phyloP scores from a whole-genome alignment of 2,888 invertebrate genomes.

The Corbicula japonica region DNA sequence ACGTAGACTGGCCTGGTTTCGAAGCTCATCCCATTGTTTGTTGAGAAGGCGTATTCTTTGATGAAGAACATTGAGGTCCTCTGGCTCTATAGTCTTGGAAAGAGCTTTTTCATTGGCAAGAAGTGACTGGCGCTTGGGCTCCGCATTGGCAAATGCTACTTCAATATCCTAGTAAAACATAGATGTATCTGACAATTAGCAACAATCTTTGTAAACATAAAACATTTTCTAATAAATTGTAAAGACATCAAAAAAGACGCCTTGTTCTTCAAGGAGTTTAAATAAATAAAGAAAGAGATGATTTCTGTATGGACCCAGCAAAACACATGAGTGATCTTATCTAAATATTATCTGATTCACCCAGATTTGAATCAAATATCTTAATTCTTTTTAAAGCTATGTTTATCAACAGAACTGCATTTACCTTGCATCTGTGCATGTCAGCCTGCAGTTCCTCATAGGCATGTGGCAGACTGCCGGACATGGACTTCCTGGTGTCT shows the following conservation, averaged over 20 bases:
- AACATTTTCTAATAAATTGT: no score
- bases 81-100: constrained; percentile 76
- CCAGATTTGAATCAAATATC: no score
- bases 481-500: constrained; percentile 75
- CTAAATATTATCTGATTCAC: no score
- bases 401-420: background rate
- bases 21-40: constrained; percentile 85
- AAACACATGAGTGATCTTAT: no score
- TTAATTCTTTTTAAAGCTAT: no score
- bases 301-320: no score
- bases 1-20: constrained; percentile 77
- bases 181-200: no score
- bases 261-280: no score
- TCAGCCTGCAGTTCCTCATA: constrained; percentile 83
- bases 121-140: constrained; percentile 78
- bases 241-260: no score
- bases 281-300: no score
- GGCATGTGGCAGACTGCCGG: constrained; percentile 76
- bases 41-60: constrained; percentile 83
- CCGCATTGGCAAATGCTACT: constrained; percentile 75
- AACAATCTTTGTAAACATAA: no score
- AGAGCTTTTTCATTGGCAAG: constrained; percentile 76
- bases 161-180: constrained; percentile 79
- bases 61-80: constrained; percentile 83
- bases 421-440: constrained; percentile 81